Conservation (phyloP, 2,888 invertebrate genomes). For the Conistra vaccinii region DNA sequence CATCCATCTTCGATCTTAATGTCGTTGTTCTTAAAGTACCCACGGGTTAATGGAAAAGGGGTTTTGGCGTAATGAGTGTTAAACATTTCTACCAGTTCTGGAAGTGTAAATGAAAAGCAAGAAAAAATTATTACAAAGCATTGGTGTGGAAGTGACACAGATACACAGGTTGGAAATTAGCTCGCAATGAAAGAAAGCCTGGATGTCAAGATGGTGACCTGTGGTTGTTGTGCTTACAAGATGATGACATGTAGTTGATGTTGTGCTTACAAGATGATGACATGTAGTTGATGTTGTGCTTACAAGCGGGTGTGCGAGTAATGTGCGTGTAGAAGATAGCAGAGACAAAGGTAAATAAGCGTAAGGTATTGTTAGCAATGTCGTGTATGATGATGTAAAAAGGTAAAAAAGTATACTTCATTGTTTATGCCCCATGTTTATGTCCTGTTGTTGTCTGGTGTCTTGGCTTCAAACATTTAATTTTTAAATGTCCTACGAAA, state of each 20-base stretch:
- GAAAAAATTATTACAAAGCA: constrained; percentile 81
- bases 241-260: constrained; percentile 38
- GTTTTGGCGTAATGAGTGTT: constrained; percentile 83
- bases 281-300: constrained; percentile 38
- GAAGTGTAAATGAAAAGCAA: constrained; percentile 87
- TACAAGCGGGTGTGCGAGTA: constrained; percentile 41
- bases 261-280: constrained; percentile 33
- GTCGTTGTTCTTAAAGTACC: constrained; percentile 78
- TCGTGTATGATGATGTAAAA: constrained; percentile 53
- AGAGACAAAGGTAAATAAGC: constrained; percentile 48
- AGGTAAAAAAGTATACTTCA: constrained; percentile 52
- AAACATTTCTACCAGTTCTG: constrained; percentile 82
- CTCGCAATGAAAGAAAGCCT: constrained; percentile 45
- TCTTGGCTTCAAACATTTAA: constrained; percentile 57
- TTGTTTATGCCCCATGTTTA: constrained; percentile 56
- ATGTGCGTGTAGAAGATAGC: constrained; percentile 38
- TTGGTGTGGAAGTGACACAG: constrained; percentile 72
- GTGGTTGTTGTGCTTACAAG: constrained; percentile 35
- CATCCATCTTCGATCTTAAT: constrained; percentile 65
- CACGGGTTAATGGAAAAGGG: constrained; percentile 86
- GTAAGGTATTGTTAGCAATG: constrained; percentile 60
- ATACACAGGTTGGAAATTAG: constrained; percentile 32
- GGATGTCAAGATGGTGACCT: constrained; percentile 32
- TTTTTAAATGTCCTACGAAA: constrained; percentile 55
- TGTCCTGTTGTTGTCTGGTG: constrained; percentile 63